Conservation (phyloP, 2,888 invertebrate genomes). For the Xestia rhomboidea region DNA sequence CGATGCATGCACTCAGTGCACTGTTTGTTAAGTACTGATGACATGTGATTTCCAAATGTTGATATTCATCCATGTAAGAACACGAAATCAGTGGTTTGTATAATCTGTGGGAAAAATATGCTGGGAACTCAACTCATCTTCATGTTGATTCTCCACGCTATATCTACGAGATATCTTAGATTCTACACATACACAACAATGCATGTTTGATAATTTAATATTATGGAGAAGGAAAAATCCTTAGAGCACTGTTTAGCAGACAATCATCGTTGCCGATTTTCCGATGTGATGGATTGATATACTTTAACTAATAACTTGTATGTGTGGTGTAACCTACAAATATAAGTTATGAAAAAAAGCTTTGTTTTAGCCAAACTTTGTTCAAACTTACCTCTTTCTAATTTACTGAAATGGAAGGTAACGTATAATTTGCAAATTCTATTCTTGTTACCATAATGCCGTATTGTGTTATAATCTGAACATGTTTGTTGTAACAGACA, state of each 20-base stretch:
- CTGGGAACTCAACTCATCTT: constrained; percentile 48
- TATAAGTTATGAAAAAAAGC: no score
- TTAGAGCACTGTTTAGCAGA: neutral
- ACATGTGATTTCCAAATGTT: constrained; percentile 56
- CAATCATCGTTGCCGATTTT: neutral
- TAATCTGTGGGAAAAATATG: constrained; percentile 57
- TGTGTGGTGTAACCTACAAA: no score
- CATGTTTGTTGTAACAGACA: constrained; percentile 28
- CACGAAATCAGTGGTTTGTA: constrained; percentile 58
- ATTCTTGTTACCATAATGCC: constrained; percentile 19
- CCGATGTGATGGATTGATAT: neutral
- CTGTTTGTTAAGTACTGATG: constrained; percentile 41
- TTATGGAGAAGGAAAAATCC: neutral
- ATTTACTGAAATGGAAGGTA: constrained; percentile 11
- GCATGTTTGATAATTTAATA: neutral
- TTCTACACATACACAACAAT: neutral
- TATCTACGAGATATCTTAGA: no score
- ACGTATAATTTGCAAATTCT: constrained; percentile 12
- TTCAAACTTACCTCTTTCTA: neutral
- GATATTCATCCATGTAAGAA: constrained; percentile 52
- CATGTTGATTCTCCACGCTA: constrained; percentile 28
- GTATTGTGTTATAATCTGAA: constrained; percentile 26
- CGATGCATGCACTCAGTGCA: constrained; percentile 64
- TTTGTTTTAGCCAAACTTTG: neutral
- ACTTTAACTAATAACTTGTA: no score